Evolutionary conservation across 2,113 vertebrate species (phyloP).

Genomic region (Ictalurus furcatus): DNA sequence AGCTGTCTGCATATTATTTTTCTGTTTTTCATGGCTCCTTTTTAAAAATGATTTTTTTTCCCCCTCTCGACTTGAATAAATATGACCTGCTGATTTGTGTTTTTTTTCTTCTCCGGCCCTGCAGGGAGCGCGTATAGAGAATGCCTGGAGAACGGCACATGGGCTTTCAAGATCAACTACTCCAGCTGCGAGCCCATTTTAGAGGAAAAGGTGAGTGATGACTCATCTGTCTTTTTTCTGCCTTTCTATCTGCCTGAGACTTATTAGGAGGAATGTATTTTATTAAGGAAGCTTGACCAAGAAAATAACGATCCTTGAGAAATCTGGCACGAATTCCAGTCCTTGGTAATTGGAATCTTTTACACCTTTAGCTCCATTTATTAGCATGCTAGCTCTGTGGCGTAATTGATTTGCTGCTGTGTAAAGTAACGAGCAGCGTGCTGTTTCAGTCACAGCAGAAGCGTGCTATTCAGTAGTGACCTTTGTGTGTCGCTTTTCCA

Average conservation of each 20-base stretch:
- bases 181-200: slow-evolving; percentile 94
- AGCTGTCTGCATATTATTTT: background rate
- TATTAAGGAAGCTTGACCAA: background rate
- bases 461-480: background rate
- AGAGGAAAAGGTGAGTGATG: slow-evolving; percentile 85
- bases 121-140: slow-evolving; percentile 91
- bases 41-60: no score
- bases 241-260: background rate
- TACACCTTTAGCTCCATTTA: background rate
- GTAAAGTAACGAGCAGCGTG: background rate
- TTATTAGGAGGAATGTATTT: background rate
- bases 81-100: background rate
- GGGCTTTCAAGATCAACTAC: slow-evolving; percentile 94
- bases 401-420: slow-evolving; percentile 39
- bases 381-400: background rate
- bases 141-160: slow-evolving; percentile 93
- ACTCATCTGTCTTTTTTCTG: slow-evolving; percentile 33
- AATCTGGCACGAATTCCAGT: background rate
- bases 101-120: background rate
- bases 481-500: slow-evolving; percentile 73
- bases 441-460: background rate
- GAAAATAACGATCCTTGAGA: background rate
- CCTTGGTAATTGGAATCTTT: background rate
- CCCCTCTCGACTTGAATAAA: background rate
- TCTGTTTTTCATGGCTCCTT: background rate